Evolutionary conservation across 2,888 invertebrate species (phyloP), one percentile per base, ranked within the genome.

Genomic region (Rutpela maculata): DNA sequence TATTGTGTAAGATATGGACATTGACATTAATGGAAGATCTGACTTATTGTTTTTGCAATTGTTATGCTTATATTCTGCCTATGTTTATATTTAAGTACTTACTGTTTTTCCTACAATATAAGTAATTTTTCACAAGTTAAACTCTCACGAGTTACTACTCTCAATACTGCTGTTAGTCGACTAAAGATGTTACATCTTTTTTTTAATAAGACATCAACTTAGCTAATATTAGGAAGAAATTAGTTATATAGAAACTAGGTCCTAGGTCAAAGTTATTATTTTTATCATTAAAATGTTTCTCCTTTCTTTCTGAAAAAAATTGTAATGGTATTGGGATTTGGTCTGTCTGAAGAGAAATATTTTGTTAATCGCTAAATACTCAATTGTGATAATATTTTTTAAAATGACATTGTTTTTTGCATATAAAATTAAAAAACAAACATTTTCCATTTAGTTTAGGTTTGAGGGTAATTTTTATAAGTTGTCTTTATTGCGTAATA

Each of bases 381-480:
- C 80, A 77, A 72, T 77, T 80, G 80, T 78, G 80, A 80, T 80
- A 80, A 62, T 11, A 19, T 67, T 35, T 15, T 65, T 65, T 15
- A 19, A 55, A 31, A 62, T 62, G 31, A 62, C 62, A 31, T 62
- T n/a, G 4, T 35, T 62, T 17, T 26, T 62, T 59, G 35, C 6
- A n/a, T 62, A 26, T 31, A n/a, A 31, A 31, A 26, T 26, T 11
- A 22, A 62, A 62, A 62, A 62, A n/a, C 62, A 31, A 26, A 62
- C 7, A 9, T 35, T 59, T 18, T 57, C 11, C 0, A 12, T 43
- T 1, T 43, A 43, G 43, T 43, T 6, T 50, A 50, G 50, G 50
- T 50, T 50, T 50, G 50, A 50, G n/a, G 50, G 50, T 50, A 50
- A n/a, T n/a, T 50, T 50, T 17, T 17, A n/a, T 15, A 50, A 15